A percentile compares a stretch with the other conserved stretches of the same genome.
Conservation (phyloP, 1,140 invertebrate species). For the Acyrthosiphon pisum region DNA sequence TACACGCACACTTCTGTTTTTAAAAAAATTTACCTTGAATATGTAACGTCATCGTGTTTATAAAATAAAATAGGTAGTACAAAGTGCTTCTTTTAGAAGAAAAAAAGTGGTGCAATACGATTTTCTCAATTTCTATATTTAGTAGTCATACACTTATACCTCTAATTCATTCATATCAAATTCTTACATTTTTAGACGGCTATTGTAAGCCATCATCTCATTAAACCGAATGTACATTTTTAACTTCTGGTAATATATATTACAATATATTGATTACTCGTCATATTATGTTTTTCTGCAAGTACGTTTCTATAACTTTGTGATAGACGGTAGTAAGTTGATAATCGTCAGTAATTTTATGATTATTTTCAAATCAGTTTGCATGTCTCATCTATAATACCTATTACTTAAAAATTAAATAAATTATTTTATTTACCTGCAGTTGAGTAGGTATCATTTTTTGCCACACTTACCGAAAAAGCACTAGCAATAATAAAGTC, state of each 20-base stretch:
- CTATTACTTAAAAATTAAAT: neutral
- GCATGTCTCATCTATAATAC: neutral
- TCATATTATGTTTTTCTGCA: neutral
- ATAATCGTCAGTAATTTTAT: neutral
- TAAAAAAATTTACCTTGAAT: neutral
- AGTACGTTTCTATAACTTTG: neutral
- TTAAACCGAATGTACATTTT: neutral
- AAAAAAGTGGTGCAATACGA: neutral
- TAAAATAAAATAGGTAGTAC: no score
- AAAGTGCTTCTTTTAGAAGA: neutral
- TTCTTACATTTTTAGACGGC: neutral
- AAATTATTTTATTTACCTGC: no score
- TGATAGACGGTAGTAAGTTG: no score
- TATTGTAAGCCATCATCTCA: neutral
- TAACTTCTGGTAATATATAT: neutral
- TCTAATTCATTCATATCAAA: neutral
- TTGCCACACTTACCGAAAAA: no score
- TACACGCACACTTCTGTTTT: neutral
- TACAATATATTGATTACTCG: neutral
- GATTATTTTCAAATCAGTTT: neutral
- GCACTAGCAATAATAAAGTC: no score
- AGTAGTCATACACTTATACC: no score
- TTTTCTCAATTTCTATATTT: neutral
- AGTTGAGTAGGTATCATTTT: no score
- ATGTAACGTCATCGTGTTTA: neutral